Conservation (phyloP, 1,140 invertebrate genomes). For the Zaprionus davidi region DNA sequence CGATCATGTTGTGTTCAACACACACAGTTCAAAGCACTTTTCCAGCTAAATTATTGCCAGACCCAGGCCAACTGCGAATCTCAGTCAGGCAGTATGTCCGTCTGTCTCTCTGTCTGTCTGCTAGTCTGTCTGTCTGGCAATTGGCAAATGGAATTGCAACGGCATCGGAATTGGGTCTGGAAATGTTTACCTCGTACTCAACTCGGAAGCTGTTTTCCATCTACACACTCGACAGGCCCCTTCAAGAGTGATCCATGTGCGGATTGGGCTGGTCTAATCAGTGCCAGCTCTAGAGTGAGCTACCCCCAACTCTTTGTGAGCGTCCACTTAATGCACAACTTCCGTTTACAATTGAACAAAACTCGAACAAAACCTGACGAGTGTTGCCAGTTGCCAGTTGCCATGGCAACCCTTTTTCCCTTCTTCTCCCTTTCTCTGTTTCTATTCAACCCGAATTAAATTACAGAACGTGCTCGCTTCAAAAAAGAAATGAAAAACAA, state of each 20-base stretch:
- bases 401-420: slow-evolving; percentile 22
- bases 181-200: slow-evolving; percentile 17
- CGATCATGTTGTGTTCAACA: slow-evolving; percentile 82
- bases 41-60: slow-evolving; percentile 72
- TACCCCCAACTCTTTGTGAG: slow-evolving; percentile 21
- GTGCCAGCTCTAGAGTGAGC: slow-evolving; percentile 15
- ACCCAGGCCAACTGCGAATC: slow-evolving; percentile 42
- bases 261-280: slow-evolving; percentile 1
- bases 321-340: slow-evolving; percentile 79
- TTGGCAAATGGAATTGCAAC: slow-evolving; percentile 18
- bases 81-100: background rate
- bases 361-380: slow-evolving; percentile 64
- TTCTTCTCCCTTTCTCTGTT: slow-evolving; percentile 15
- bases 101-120: background rate
- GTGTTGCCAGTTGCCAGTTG: slow-evolving; percentile 54
- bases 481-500: slow-evolving; percentile 30
- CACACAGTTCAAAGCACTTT: slow-evolving; percentile 81
- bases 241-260: slow-evolving; percentile 67
- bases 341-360: slow-evolving; percentile 69
- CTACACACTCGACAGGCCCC: slow-evolving; percentile 28
- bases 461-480: slow-evolving; percentile 74
- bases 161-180: slow-evolving; percentile 28
- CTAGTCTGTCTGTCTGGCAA: slow-evolving; percentile 19
- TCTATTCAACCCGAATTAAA: slow-evolving; percentile 66
- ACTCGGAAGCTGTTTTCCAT: slow-evolving; percentile 59